Evolutionary conservation across 2,797 vertebrate genomes (phyloP).

Genomic region (Sebastes wilsoni): DNA sequence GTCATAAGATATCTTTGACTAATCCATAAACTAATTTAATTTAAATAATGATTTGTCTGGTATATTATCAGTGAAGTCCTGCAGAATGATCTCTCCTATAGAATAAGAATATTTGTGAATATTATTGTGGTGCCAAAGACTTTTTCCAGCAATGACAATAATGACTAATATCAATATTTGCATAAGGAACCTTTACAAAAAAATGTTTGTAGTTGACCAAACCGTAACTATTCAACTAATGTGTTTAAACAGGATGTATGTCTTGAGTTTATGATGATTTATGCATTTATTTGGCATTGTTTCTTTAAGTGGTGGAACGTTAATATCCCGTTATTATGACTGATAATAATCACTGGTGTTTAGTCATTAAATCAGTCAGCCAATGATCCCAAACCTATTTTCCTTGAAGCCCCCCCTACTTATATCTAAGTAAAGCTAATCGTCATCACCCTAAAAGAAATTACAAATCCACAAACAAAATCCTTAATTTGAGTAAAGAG

Average conservation of each 20-base stretch:
- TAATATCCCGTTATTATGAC: background rate
- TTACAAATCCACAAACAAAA: too few relatives aligned
- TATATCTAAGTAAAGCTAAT: too few relatives aligned
- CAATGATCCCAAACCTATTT: too few relatives aligned
- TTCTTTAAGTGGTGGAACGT: background rate
- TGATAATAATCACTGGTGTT: background rate
- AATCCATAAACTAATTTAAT: background rate
- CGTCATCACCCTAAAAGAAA: too few relatives aligned
- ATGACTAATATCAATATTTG: background rate
- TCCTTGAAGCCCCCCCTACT: too few relatives aligned
- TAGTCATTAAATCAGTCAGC: background rate
- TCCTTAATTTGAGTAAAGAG: too few relatives aligned
- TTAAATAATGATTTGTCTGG: background rate
- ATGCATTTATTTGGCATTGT: constrained; percentile 2
- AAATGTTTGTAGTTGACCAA: background rate
- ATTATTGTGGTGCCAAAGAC: background rate
- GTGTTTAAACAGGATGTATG: background rate
- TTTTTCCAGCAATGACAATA: background rate
- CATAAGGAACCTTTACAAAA: background rate
- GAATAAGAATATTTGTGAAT: background rate
- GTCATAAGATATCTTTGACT: background rate
- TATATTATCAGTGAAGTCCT: background rate
- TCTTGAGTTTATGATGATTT: constrained; percentile 17
- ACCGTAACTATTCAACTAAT: background rate
- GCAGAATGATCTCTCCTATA: background rate